Evolutionary conservation across 2,113 vertebrate species (phyloP).

Genomic region (Crotalus helleri): DNA sequence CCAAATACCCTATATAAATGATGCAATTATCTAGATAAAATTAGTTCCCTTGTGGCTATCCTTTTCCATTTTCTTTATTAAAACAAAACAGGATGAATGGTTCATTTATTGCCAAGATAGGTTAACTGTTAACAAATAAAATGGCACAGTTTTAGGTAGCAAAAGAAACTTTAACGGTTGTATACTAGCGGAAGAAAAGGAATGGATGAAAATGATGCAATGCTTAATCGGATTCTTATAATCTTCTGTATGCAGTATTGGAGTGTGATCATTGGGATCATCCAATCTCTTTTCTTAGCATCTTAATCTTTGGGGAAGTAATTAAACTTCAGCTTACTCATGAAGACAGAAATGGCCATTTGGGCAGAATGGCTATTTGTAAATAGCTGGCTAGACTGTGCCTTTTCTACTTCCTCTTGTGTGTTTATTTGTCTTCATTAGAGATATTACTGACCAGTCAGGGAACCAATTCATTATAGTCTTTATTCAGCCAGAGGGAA

Average conservation of each 20-base stretch:
- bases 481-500: slow-evolving; percentile 33
- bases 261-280: background rate
- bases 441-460: slow-evolving; percentile 21
- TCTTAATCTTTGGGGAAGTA: background rate
- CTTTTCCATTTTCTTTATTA: background rate
- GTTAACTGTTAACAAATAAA: background rate
- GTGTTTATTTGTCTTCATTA: slow-evolving; percentile 7
- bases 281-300: background rate
- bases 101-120: background rate
- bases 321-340: background rate
- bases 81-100: background rate
- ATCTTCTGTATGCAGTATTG: background rate
- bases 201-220: background rate
- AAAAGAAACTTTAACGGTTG: background rate
- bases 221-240: background rate
- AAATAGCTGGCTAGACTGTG: background rate
- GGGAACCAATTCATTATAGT: slow-evolving; percentile 51
- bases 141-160: background rate
- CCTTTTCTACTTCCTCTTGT: slow-evolving; percentile 2
- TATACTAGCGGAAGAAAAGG: background rate
- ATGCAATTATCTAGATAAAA: background rate
- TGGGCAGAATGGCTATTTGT: background rate
- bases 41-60: background rate
- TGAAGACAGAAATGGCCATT: background rate
- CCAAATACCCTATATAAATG: too few relatives aligned